These are phyloP conservation scores for Neuroscelio doddi DNA, from an alignment of 2,888 invertebrate species.

Conservation along the genomic window DNA sequence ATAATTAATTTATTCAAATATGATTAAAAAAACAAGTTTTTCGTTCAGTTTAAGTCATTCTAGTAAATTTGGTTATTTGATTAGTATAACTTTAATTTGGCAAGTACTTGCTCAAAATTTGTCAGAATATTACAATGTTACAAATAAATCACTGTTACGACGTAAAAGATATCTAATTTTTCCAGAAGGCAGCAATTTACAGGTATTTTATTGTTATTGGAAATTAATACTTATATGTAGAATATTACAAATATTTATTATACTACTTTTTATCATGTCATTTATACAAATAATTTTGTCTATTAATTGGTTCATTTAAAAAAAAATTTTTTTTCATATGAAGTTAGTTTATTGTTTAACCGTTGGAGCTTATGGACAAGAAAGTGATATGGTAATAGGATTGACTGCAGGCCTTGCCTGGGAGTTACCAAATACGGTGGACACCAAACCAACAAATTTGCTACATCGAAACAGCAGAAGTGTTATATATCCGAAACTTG, in stretches of 20 bases:
- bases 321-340: constrained; percentile 23
- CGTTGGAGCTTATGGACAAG: constrained; percentile 73
- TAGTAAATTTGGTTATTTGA: too few species aligned
- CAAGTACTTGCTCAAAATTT: constrained; percentile 15
- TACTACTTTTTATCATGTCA: too few species aligned
- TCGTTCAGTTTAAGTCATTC: too few species aligned
- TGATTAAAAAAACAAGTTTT: too few species aligned
- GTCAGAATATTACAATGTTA: not conserved
- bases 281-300: too few species aligned
- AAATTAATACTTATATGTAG: too few species aligned
- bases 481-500: constrained; percentile 77
- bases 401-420: constrained; percentile 85
- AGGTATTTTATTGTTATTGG: constrained; percentile 64
- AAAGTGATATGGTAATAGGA: constrained; percentile 79
- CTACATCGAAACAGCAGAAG: constrained; percentile 77
- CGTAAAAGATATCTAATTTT: constrained; percentile 76
- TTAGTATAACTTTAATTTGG: constrained; percentile 15
- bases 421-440: constrained; percentile 77
- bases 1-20: too few species aligned
- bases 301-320: too few species aligned
- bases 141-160: constrained; percentile 69
- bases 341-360: constrained; percentile 77
- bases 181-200: constrained; percentile 77
- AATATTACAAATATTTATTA: too few species aligned
- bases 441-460: constrained; percentile 58